A percentile compares a stretch with the other conserved stretches of the same genome.
These are phyloP conservation scores for Physocephala rufipes DNA, from an alignment of 2,888 invertebrate species.

Conservation along the genomic window DNA sequence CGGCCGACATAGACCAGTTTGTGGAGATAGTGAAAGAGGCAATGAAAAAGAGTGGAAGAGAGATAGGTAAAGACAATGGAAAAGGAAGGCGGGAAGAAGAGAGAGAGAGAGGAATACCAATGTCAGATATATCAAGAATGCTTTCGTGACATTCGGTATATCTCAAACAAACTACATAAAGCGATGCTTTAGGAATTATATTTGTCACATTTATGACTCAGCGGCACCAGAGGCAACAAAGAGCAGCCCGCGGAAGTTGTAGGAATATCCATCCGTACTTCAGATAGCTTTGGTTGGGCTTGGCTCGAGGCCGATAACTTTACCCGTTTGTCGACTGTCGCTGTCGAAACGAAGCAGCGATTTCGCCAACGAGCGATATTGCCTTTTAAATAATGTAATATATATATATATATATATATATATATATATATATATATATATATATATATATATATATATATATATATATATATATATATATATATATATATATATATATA, in stretches of 20 bases:
- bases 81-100: neutral
- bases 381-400: neutral
- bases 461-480: no score
- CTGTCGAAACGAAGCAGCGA: no score
- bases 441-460: no score
- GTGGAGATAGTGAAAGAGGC: neutral
- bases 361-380: neutral
- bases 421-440: neutral
- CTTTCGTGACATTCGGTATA: neutral
- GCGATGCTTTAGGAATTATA: constrained; percentile 1
- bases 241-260: neutral
- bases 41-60: neutral
- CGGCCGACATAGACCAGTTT: no score
- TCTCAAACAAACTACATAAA: constrained; percentile 9
- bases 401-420: neutral
- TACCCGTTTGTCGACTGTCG: constrained; percentile 9
- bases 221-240: neutral
- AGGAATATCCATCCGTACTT: no score
- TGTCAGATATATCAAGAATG: constrained; percentile 14
- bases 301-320: constrained; percentile 18
- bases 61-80: neutral
- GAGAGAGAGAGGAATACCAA: constrained; percentile 8
- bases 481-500: no score
- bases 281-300: constrained; percentile 4
- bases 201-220: constrained; percentile 4